A percentile compares a stretch with the other conserved stretches of the same genome.
phyloP scores from a whole-genome alignment of 2,113 vertebrate species.

The Emydocephalus ijimae region DNA sequence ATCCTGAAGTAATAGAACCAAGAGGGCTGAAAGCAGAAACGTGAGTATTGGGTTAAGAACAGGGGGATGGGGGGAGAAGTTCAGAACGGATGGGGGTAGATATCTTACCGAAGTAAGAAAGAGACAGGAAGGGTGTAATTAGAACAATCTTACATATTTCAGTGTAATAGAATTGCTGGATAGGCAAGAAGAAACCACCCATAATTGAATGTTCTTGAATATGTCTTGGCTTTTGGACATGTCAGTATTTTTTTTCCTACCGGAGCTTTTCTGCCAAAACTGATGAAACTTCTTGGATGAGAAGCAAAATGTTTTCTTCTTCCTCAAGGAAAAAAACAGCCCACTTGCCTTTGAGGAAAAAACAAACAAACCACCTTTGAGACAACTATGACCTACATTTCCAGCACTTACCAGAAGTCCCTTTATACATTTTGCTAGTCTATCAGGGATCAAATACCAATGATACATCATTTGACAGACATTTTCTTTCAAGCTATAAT shows the following conservation, averaged over 20 bases:
- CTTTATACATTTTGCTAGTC: background rate
- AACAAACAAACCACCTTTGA: no score
- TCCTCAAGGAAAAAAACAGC: background rate
- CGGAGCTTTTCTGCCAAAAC: background rate
- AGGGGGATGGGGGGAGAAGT: background rate
- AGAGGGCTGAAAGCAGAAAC: background rate
- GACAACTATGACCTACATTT: background rate
- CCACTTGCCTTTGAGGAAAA: no score
- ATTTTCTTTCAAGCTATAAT: background rate
- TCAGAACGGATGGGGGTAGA: background rate
- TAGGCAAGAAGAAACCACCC: background rate
- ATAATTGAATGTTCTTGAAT: background rate
- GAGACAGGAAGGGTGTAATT: background rate
- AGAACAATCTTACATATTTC: background rate
- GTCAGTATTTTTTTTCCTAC: background rate
- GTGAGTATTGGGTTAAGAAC: background rate
- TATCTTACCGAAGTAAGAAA: background rate
- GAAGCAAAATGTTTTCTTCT: background rate
- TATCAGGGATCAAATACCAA: background rate
- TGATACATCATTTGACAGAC: background rate
- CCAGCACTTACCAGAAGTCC: background rate
- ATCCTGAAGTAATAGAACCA: background rate
- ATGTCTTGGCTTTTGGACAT: background rate
- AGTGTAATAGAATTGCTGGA: background rate
- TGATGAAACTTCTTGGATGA: background rate